A percentile compares a stretch with the other conserved stretches of the same genome.
Conservation (phyloP, 2,888 invertebrate genomes). For the Himalopsyche kuldschensis region DNA sequence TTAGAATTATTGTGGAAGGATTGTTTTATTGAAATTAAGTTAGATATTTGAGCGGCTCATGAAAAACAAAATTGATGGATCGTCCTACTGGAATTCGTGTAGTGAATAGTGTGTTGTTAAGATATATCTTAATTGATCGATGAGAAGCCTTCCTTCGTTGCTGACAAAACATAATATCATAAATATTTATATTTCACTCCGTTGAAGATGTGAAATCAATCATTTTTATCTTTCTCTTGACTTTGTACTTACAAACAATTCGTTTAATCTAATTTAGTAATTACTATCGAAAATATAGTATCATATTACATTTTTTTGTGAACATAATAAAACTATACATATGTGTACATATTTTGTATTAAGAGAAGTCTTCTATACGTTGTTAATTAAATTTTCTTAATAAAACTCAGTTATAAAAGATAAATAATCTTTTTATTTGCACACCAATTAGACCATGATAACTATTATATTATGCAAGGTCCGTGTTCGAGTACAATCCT, state of each 20-base stretch:
- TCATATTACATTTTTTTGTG: no score
- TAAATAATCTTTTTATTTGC: no score
- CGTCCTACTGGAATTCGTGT: not conserved
- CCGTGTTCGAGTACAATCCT: no score
- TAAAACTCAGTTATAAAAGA: no score
- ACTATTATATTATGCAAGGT: no score
- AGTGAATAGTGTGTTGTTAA: not conserved
- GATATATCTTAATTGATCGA: not conserved
- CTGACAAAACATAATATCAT: not conserved
- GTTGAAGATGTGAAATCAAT: not conserved
- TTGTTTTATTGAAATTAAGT: not conserved
- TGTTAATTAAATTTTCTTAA: no score
- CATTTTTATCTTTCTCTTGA: not conserved
- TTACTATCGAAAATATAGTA: no score
- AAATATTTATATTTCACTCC: not conserved
- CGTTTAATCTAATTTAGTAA: not conserved
- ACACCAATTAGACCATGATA: no score
- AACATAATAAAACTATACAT: no score
- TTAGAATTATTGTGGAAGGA: no score
- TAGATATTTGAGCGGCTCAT: not conserved
- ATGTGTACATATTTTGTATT: no score
- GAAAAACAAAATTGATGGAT: not conserved
- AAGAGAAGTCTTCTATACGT: no score
- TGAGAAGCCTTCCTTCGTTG: not conserved
- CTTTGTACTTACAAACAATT: not conserved